Evolutionary conservation across 2,888 invertebrate species (phyloP).

Genomic region (Cheilosia vulpina): DNA sequence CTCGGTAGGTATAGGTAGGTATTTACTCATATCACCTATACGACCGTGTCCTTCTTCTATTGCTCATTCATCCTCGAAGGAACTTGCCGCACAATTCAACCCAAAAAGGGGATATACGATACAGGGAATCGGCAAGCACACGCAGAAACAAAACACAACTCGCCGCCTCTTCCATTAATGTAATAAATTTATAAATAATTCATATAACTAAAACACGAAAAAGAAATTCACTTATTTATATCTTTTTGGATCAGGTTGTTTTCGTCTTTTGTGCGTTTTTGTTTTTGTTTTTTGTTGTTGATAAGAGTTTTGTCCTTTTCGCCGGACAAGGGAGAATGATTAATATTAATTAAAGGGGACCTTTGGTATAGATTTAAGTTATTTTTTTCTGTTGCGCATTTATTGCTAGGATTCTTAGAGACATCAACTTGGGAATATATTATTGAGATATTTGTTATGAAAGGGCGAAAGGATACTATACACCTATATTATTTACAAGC

Average conservation of each 20-base stretch:
- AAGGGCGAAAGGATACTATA: too few relatives aligned
- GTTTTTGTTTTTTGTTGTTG: not conserved
- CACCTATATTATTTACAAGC: too few relatives aligned
- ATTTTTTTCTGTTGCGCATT: conserved; percentile 5
- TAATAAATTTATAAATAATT: conserved; percentile 79
- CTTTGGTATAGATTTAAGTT: conserved; percentile 19
- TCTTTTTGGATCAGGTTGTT: conserved; percentile 50
- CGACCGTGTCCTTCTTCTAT: conserved; percentile 56
- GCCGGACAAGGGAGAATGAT: conserved; percentile 37
- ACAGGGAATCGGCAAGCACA: conserved; percentile 21
- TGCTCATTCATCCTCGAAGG: conserved; percentile 69
- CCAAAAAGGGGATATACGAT: not conserved
- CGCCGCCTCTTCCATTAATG: conserved; percentile 76
- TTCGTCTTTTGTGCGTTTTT: conserved; percentile 5
- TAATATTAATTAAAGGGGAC: conserved; percentile 64
- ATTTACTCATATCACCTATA: conserved; percentile 23
- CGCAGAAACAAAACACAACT: conserved; percentile 48
- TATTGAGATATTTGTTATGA: not conserved
- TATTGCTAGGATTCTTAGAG: not conserved
- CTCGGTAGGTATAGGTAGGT: conserved; percentile 1
- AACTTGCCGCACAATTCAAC: conserved; percentile 32
- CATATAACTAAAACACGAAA: conserved; percentile 77
- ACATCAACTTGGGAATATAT: too few relatives aligned
- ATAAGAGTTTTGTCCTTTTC: conserved; percentile 61
- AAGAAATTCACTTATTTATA: conserved; percentile 74